Conservation (phyloP, 2,888 invertebrate genomes). For the Torymus texanus region DNA sequence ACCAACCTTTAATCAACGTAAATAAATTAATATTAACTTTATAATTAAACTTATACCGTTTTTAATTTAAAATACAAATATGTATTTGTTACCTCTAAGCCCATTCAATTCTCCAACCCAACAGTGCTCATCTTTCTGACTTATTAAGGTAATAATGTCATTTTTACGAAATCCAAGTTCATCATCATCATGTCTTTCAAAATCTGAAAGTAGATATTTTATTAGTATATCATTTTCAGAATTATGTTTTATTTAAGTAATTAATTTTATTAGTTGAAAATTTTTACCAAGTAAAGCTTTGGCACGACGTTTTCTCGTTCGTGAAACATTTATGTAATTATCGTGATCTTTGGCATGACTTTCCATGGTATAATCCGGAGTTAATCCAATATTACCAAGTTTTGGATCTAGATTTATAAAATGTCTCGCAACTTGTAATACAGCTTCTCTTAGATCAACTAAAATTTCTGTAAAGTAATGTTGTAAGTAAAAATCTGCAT, state of each 20-base stretch:
- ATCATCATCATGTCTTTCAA: conserved; percentile 98
- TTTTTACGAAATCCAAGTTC: conserved; percentile 98
- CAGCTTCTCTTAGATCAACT: conserved; percentile 97
- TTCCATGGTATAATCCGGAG: conserved; percentile 96
- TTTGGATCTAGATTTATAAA: conserved; percentile 96
- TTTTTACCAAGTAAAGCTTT: conserved; percentile 88
- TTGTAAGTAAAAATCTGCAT: conserved; percentile 18
- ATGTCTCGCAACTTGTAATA: conserved; percentile 93
- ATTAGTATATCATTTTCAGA: conserved; percentile 20
- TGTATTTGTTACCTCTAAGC: conserved; percentile 79
- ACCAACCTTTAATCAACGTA: conserved; percentile 83
- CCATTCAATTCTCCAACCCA: conserved; percentile 99
- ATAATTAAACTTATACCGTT: neutral
- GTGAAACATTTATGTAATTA: conserved; percentile 94
- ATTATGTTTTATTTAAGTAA: conserved; percentile 31
- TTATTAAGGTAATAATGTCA: conserved; percentile 97
- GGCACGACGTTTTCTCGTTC: conserved; percentile 91
- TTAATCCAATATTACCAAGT: conserved; percentile 86
- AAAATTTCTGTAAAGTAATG: conserved; percentile 83
- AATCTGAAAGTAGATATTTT: conserved; percentile 79
- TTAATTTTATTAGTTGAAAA: neutral
- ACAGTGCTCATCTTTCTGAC: conserved; percentile 98
- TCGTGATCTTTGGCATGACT: conserved; percentile 96
- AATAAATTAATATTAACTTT: too few relatives aligned
- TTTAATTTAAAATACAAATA: too few relatives aligned